phyloP scores from a whole-genome alignment of 1,140 invertebrate species.

The Platyscapa corneri region DNA sequence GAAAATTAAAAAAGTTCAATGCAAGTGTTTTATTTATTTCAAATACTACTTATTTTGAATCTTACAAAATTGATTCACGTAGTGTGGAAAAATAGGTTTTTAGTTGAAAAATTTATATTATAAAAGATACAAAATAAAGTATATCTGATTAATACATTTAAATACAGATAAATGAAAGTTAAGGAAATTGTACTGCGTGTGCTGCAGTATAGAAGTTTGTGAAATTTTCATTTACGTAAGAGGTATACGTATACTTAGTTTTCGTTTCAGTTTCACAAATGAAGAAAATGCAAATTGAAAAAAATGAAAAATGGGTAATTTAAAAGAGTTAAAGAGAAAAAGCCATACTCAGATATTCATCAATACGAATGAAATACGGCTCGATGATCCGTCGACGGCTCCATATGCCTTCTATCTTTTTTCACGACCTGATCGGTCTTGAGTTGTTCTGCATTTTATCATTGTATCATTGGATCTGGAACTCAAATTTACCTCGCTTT shows the following conservation, averaged over 20 bases:
- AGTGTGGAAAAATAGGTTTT: too few relatives aligned
- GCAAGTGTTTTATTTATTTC: too few relatives aligned
- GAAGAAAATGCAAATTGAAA: too few relatives aligned
- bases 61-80: too few relatives aligned
- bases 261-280: too few relatives aligned
- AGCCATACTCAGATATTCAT: constrained; percentile 7
- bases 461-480: background rate
- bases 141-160: constrained; percentile 11
- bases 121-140: background rate
- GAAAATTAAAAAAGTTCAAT: too few relatives aligned
- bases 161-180: background rate
- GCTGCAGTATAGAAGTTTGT: background rate
- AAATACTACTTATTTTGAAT: too few relatives aligned
- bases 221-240: constrained; percentile 61
- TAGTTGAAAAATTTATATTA: too few relatives aligned
- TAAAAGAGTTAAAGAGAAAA: constrained; percentile 26
- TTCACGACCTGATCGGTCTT: background rate
- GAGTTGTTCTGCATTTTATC: background rate
- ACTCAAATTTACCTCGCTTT: background rate
- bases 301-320: too few relatives aligned
- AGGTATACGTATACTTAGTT: constrained; percentile 53
- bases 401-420: background rate
- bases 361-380: constrained; percentile 53
- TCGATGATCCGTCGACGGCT: constrained; percentile 14
- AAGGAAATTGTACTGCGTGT: background rate